phyloP scores from a whole-genome alignment of 2,888 invertebrate genomes.

The Nycteola revayana region DNA sequence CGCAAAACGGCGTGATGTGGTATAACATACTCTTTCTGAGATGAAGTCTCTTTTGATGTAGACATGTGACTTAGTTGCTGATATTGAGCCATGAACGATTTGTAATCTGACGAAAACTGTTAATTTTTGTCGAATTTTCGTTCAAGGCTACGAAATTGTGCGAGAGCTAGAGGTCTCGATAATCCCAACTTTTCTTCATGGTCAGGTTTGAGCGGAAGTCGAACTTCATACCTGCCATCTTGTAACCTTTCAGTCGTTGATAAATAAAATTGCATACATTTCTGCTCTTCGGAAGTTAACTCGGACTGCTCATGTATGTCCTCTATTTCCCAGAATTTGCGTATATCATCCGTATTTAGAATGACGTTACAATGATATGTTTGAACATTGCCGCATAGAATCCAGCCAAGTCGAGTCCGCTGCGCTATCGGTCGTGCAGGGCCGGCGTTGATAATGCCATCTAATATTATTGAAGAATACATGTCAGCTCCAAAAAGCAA shows the following conservation, averaged over 20 bases:
- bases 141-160: slow-evolving; percentile 1
- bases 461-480: neutral
- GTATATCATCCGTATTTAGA: slow-evolving; percentile 1
- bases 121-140: neutral
- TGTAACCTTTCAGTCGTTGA: slow-evolving; percentile 1
- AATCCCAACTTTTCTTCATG: neutral
- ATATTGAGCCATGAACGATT: slow-evolving; percentile 1
- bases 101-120: neutral
- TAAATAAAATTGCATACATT: slow-evolving; percentile 1
- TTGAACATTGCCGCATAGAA: neutral
- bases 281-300: neutral
- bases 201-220: slow-evolving; percentile 2
- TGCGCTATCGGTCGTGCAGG: neutral
- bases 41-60: neutral
- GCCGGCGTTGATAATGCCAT: neutral
- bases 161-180: neutral
- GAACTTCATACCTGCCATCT: slow-evolving; percentile 1
- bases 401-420: neutral
- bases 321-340: slow-evolving; percentile 2
- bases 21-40: slow-evolving; percentile 11
- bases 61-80: slow-evolving; percentile 3
- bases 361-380: slow-evolving; percentile 3
- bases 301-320: neutral
- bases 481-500: slow-evolving; percentile 1
- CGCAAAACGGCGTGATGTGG: slow-evolving; percentile 22